Conservation (phyloP, 2,888 invertebrate species). For the Bellardia pandia region DNA sequence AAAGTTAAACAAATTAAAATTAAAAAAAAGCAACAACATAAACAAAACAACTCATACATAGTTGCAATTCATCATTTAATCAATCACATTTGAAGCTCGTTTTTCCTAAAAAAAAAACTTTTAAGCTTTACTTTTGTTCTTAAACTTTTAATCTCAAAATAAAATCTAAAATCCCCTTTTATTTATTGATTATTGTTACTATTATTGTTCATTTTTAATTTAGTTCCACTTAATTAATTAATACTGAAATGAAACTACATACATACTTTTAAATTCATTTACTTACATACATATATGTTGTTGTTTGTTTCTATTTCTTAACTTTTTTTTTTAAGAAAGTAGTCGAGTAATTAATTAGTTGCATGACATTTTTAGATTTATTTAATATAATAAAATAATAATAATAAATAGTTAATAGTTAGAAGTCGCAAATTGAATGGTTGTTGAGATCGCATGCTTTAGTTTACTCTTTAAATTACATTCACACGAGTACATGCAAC, state of each 20-base stretch:
- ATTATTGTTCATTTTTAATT: conserved; percentile 33
- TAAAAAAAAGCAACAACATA: not conserved
- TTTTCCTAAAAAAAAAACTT: conserved; percentile 23
- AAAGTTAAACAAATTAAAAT: not conserved
- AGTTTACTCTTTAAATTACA: not conserved
- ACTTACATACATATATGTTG: conserved; percentile 9
- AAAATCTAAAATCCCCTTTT: conserved; percentile 3
- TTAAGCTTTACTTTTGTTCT: conserved; percentile 38
- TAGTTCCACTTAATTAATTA: conserved; percentile 24
- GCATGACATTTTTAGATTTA: conserved; percentile 54
- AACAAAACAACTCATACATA: not conserved
- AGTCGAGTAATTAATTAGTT: conserved; percentile 33
- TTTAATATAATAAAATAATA: not conserved
- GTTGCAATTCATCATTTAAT: conserved; percentile 6
- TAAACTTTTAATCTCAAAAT: conserved; percentile 10
- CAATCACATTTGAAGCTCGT: conserved; percentile 33
- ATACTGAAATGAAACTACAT: not conserved
- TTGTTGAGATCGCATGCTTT: conserved; percentile 58
- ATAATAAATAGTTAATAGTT: no score
- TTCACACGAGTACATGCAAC: not conserved
- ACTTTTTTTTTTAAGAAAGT: conserved; percentile 9
- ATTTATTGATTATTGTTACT: conserved; percentile 39
- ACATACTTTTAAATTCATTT: not conserved
- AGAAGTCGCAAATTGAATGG: not conserved
- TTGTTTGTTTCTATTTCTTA: conserved; percentile 52